Percentiles rank a stretch among this genome's conserved stretches.
Evolutionary conservation across 1,140 invertebrate genomes (phyloP).

Genomic region (Drosophila navojoa): DNA sequence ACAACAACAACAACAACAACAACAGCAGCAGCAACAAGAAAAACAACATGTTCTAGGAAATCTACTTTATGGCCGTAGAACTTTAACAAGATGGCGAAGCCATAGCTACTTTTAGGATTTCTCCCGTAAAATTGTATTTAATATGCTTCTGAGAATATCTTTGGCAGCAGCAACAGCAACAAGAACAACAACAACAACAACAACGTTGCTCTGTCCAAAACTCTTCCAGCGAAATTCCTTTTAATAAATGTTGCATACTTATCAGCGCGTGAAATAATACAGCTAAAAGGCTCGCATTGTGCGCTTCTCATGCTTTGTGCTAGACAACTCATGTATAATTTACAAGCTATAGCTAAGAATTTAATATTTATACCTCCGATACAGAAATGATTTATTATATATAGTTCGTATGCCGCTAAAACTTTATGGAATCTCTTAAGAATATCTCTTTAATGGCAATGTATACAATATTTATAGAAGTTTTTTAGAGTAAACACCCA

Average conservation of each 20-base stretch:
- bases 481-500: not conserved
- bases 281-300: not conserved
- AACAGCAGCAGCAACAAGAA: not conserved
- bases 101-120: conserved; percentile 8
- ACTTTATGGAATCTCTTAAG: too few relatives aligned
- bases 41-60: conserved; percentile 29
- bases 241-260: conserved; percentile 5
- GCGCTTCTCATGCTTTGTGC: not conserved
- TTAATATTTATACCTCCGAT: too few relatives aligned
- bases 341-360: too few relatives aligned
- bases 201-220: conserved; percentile 17
- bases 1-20: not conserved
- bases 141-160: conserved; percentile 14
- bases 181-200: conserved; percentile 16
- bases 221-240: conserved; percentile 1
- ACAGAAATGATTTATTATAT: too few relatives aligned
- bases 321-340: not conserved
- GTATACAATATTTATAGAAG: not conserved
- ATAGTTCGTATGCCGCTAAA: not conserved
- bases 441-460: conserved; percentile 5
- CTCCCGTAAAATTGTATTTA: not conserved
- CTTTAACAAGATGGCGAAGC: conserved; percentile 21
- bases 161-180: conserved; percentile 7
- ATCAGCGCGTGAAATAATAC: conserved; percentile 1
- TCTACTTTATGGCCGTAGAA: conserved; percentile 13